A percentile compares a stretch with the other conserved stretches of the same genome.
phyloP scores from a whole-genome alignment of 2,113 vertebrate genomes.

The Zosterops pallidus region DNA sequence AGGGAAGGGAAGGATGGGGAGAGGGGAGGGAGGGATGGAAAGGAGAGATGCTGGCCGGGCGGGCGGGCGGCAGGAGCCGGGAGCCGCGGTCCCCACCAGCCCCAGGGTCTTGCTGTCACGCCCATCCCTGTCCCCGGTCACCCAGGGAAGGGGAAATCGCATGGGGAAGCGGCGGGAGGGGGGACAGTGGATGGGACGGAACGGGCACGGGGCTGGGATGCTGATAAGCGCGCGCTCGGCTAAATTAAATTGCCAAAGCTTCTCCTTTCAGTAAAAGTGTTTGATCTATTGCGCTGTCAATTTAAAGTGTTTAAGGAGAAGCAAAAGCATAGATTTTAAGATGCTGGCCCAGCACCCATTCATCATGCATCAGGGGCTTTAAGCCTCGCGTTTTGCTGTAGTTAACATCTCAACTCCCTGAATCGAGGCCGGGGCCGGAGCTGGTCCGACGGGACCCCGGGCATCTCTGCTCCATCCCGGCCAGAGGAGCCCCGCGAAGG shows the following conservation, averaged over 20 bases:
- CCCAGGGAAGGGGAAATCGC: slow-evolving; percentile 26
- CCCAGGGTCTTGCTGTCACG: background rate
- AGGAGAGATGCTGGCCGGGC: background rate
- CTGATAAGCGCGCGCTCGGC: slow-evolving; percentile 57
- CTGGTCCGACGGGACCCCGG: background rate
- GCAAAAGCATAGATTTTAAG: slow-evolving; percentile 78
- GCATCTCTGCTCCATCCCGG: rapidly evolving
- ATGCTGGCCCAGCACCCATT: slow-evolving; percentile 74
- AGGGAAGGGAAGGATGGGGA: background rate
- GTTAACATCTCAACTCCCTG: slow-evolving; percentile 72
- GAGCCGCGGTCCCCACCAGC: background rate
- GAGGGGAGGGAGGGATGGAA: background rate
- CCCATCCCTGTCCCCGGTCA: background rate
- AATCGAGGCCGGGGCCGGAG: background rate
- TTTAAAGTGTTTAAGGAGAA: slow-evolving; percentile 80
- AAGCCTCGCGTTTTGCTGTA: slow-evolving; percentile 64
- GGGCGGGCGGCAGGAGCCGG: background rate
- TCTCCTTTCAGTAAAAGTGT: slow-evolving; percentile 71
- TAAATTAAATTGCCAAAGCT: slow-evolving; percentile 73
- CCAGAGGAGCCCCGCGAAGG: rapidly evolving
- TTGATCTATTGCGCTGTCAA: slow-evolving; percentile 81
- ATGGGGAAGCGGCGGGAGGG: background rate
- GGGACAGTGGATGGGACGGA: background rate
- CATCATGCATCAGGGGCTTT: slow-evolving; percentile 73
- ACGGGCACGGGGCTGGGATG: slow-evolving; percentile 42